A percentile compares a stretch with the other conserved stretches of the same genome.
These are phyloP conservation scores for Oceanodroma leucorhoa DNA, from an alignment of 2,797 vertebrate genomes.

Conservation along the genomic window DNA sequence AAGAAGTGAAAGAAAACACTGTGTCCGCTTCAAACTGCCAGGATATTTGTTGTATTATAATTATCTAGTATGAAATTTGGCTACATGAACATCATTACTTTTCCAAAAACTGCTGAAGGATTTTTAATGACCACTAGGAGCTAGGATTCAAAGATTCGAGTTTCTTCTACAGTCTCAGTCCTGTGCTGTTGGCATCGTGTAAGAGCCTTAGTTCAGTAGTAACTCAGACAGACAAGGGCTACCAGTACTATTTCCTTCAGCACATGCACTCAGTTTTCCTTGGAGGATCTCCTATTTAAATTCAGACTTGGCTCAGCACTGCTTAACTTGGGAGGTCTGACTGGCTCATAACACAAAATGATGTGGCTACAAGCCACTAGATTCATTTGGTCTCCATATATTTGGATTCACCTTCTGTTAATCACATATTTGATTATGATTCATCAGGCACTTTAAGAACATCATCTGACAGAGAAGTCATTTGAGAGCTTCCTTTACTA, in stretches of 20 bases:
- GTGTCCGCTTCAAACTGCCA: neutral
- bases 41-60: neutral
- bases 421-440: neutral
- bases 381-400: conserved; percentile 1
- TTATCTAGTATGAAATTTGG: neutral
- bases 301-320: conserved; percentile 30
- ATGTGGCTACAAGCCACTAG: neutral
- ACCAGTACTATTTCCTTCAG: conserved; percentile 24
- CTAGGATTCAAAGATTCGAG: neutral
- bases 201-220: neutral
- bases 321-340: conserved; percentile 47
- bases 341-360: neutral
- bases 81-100: neutral
- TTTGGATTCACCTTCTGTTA: conserved; percentile 21
- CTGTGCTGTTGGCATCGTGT: neutral
- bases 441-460: neutral
- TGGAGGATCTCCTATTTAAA: conserved; percentile 48
- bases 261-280: conserved; percentile 14
- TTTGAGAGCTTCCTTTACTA: neutral
- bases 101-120: neutral
- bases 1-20: neutral
- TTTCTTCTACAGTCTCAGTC: neutral
- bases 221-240: conserved; percentile 38
- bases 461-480: neutral
- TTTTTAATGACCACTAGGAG: neutral